phyloP scores from a whole-genome alignment of 2,888 invertebrate genomes.

The Scaptomyza polygonia region DNA sequence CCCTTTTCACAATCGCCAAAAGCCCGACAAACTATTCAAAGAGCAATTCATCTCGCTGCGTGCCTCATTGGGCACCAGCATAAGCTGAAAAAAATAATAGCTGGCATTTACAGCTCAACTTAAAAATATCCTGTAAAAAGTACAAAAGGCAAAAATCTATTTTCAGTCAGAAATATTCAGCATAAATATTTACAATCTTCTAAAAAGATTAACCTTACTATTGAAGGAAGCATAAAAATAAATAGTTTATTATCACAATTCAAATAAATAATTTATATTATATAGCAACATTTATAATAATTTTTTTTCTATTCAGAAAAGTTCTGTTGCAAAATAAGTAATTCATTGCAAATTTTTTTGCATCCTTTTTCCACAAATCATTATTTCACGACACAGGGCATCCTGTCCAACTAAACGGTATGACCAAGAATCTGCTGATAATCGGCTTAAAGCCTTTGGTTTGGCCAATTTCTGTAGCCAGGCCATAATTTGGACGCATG shows the following conservation, averaged over 20 bases:
- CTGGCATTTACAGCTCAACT: not conserved
- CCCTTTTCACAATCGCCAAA: not conserved
- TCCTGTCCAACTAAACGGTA: not conserved
- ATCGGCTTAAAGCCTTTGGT: constrained; percentile 66
- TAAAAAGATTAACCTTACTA: too few relatives aligned
- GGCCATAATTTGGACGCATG: constrained; percentile 60
- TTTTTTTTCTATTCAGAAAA: too few relatives aligned
- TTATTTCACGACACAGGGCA: too few relatives aligned
- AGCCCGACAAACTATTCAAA: constrained; percentile 46
- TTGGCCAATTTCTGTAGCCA: constrained; percentile 56
- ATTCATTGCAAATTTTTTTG: too few relatives aligned
- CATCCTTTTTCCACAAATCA: too few relatives aligned
- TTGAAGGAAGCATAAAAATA: too few relatives aligned
- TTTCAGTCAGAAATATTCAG: too few relatives aligned
- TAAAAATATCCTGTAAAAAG: not conserved
- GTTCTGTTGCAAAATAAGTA: too few relatives aligned
- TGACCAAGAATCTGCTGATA: constrained; percentile 60
- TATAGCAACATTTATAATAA: too few relatives aligned
- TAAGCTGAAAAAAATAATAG: constrained; percentile 7
- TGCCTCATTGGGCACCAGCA: constrained; percentile 51
- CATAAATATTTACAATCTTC: too few relatives aligned
- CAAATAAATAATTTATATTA: too few relatives aligned
- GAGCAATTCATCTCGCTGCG: constrained; percentile 53
- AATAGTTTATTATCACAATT: too few relatives aligned
- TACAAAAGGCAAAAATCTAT: not conserved